Conservation (phyloP, 2,888 invertebrate species). For the Drosophila quinaria region DNA sequence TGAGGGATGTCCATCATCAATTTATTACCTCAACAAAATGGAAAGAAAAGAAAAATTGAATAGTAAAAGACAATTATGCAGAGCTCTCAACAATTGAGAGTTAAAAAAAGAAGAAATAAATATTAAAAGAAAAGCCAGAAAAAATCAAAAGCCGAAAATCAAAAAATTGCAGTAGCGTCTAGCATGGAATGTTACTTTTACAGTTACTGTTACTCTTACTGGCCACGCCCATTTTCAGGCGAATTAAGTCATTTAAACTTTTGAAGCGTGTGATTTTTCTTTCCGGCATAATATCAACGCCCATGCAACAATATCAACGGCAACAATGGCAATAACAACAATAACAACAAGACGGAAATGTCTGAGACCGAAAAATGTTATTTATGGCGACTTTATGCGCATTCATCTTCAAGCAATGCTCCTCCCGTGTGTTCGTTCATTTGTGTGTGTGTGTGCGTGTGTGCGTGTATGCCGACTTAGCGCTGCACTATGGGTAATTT, state of each 20-base stretch:
- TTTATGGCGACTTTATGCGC: slow-evolving; percentile 76
- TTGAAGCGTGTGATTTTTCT: slow-evolving; percentile 76
- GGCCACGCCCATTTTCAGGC: slow-evolving; percentile 46
- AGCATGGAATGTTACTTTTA: not conserved
- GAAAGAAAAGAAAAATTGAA: slow-evolving; percentile 20
- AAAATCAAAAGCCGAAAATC: slow-evolving; percentile 39
- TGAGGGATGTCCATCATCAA: slow-evolving; percentile 58
- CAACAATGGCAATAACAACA: slow-evolving; percentile 32
- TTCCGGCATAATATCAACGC: slow-evolving; percentile 67
- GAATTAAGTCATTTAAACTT: slow-evolving; percentile 78
- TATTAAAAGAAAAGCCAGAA: not conserved
- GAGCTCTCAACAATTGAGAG: slow-evolving; percentile 25
- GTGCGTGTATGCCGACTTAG: slow-evolving; percentile 28
- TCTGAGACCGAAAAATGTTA: slow-evolving; percentile 59
- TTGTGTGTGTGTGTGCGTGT: slow-evolving; percentile 10
- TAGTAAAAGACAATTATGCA: slow-evolving; percentile 49
- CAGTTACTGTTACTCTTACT: not conserved
- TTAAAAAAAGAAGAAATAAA: not conserved
- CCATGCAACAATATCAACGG: slow-evolving; percentile 36
- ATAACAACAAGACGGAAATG: slow-evolving; percentile 48
- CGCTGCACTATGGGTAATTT: too few relatives aligned
- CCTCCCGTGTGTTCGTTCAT: slow-evolving; percentile 19
- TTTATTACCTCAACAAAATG: slow-evolving; percentile 44
- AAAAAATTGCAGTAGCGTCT: slow-evolving; percentile 30
- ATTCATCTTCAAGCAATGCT: slow-evolving; percentile 68